Conservation (phyloP, 2,797 vertebrate species). For the Enteromius trimaculatus region DNA sequence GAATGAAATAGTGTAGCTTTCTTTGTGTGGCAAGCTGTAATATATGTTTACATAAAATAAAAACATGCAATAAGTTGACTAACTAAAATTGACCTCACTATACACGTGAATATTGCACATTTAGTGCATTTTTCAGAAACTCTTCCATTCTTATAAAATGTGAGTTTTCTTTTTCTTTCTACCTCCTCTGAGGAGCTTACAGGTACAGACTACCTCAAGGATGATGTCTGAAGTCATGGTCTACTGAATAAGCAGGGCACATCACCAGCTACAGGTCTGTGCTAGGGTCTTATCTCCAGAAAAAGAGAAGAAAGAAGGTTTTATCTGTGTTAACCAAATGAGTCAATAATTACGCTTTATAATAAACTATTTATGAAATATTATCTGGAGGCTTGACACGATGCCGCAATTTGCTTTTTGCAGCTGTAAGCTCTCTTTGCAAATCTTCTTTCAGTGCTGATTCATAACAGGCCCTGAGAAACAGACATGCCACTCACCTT, state of each 20-base stretch:
- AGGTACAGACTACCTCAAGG: neutral
- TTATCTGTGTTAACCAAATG: constrained; percentile 24
- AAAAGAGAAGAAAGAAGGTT: constrained; percentile 19
- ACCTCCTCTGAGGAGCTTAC: neutral
- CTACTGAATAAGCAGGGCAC: constrained; percentile 54
- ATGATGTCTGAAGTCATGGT: constrained; percentile 36
- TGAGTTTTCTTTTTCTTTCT: neutral
- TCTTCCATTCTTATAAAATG: neutral
- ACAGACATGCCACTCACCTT: constrained; percentile 75
- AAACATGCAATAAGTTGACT: neutral
- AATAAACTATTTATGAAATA: constrained; percentile 37
- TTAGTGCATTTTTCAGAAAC: neutral
- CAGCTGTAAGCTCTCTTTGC: constrained; percentile 22
- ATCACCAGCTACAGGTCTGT: constrained; percentile 10
- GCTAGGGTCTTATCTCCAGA: neutral
- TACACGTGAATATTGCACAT: neutral
- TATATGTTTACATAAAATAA: neutral
- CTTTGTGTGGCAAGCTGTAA: neutral
- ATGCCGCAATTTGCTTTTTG: constrained; percentile 13
- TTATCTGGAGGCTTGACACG: neutral
- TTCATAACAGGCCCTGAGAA: constrained; percentile 19
- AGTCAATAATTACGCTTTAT: constrained; percentile 24
- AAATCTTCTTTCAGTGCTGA: constrained; percentile 27
- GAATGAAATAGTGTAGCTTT: neutral
- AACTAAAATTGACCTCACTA: neutral